Percentiles rank a stretch among this genome's conserved stretches.
phyloP scores from a whole-genome alignment of 2,113 vertebrate genomes.

The cat (Felis catus) region F.catus_Fca126_mat1.0 CM031421.1:27064501-27065000 shows the following conservation, averaged over 20 bases:
- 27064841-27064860: neutral
- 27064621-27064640: neutral
- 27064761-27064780: neutral
- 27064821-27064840: neutral
- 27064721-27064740: neutral
- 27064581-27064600: neutral
- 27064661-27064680: neutral
- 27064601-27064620: neutral
- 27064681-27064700: neutral
- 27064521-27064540: neutral
- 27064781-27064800: neutral
- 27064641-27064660: neutral
- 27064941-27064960: neutral
- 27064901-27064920: fast-evolving
- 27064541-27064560: neutral
- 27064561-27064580: neutral
- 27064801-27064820: neutral
- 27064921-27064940: neutral
- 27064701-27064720: too few species aligned
- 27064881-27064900: neutral
- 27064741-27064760: neutral
- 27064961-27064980: neutral
- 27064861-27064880: neutral
- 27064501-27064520: neutral
- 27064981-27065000: neutral